These are phyloP conservation scores for Andrena chrysosceles DNA, from an alignment of 2,888 invertebrate genomes.

Conservation along the genomic window DNA sequence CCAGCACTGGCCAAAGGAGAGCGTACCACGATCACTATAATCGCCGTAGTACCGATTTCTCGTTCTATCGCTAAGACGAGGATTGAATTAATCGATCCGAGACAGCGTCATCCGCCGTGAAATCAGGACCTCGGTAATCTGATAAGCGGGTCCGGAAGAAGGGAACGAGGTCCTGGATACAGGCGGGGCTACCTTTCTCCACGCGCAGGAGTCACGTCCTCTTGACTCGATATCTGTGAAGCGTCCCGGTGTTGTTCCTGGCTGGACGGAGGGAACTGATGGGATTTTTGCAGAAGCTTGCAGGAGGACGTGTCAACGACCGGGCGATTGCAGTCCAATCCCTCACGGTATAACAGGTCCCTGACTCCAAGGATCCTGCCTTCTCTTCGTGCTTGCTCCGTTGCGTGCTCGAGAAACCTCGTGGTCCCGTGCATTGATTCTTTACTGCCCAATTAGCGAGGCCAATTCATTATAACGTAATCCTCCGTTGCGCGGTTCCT, in stretches of 20 bases:
- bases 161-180: slow-evolving; percentile 8
- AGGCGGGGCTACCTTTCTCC: neutral
- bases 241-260: slow-evolving; percentile 29
- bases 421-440: slow-evolving; percentile 46
- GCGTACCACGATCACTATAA: neutral
- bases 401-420: slow-evolving; percentile 39
- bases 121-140: slow-evolving; percentile 41
- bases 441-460: slow-evolving; percentile 53
- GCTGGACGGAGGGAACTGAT: slow-evolving; percentile 17
- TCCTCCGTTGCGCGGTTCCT: neutral
- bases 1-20: neutral
- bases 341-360: slow-evolving; percentile 65
- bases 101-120: slow-evolving; percentile 25
- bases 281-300: slow-evolving; percentile 52
- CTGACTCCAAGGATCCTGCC: slow-evolving; percentile 37
- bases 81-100: slow-evolving; percentile 43
- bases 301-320: slow-evolving; percentile 66
- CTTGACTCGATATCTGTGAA: slow-evolving; percentile 7
- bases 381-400: slow-evolving; percentile 33
- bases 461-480: slow-evolving; percentile 29
- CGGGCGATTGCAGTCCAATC: slow-evolving; percentile 63
- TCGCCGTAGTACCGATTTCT: slow-evolving; percentile 2
- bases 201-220: slow-evolving; percentile 3
- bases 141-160: slow-evolving; percentile 13
- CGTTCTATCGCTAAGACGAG: neutral